phyloP scores from a whole-genome alignment of 2,797 vertebrate species.

The Uromys caudimaculatus region DNA sequence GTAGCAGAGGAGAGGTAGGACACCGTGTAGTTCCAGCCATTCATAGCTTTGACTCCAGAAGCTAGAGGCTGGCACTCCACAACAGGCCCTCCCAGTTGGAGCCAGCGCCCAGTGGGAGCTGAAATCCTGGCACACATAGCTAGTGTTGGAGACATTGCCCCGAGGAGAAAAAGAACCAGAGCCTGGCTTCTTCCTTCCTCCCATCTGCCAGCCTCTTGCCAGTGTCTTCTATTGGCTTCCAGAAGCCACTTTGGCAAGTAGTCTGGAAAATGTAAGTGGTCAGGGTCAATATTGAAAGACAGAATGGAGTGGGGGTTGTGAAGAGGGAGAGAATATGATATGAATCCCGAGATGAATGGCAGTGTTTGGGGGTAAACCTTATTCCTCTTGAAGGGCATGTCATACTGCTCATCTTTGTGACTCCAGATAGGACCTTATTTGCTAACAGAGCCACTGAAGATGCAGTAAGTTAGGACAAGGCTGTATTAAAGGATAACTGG shows the following conservation, averaged over 20 bases:
- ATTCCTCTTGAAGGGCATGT: background rate
- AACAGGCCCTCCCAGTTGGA: background rate
- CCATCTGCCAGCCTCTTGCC: background rate
- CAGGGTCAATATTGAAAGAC: background rate
- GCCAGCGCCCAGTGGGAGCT: background rate
- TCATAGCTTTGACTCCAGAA: background rate
- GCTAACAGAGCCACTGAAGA: background rate
- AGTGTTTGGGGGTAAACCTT: background rate
- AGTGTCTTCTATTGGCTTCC: background rate
- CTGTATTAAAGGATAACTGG: background rate
- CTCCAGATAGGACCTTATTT: background rate
- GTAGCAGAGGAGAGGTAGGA: background rate
- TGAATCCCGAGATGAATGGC: background rate
- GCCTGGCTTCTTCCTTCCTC: background rate
- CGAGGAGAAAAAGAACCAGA: background rate
- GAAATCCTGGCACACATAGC: background rate
- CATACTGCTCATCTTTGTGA: background rate
- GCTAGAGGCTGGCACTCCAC: background rate
- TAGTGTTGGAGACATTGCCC: background rate
- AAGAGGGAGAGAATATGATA: background rate
- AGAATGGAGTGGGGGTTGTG: background rate
- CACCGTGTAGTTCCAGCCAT: background rate
- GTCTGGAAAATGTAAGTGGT: background rate
- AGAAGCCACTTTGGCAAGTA: slow-evolving; percentile 37
- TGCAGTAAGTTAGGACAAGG: background rate